These are phyloP conservation scores for Sandelia bainsii DNA, from an alignment of 2,797 vertebrate species.

Conservation along the genomic window DNA sequence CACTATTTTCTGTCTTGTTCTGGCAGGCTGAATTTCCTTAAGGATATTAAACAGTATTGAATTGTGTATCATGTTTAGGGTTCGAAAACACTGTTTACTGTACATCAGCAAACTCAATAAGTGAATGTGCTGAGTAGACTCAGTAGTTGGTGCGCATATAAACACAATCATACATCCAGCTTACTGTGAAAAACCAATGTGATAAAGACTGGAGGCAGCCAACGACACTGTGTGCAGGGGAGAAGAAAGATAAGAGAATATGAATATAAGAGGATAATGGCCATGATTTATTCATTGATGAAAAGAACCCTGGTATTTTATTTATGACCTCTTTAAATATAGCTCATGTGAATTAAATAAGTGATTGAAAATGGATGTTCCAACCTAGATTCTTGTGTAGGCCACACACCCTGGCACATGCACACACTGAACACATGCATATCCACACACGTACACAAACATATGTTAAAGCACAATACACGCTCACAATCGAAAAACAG, in stretches of 20 bases:
- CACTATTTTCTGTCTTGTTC: conserved; percentile 20
- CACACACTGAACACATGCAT: background rate
- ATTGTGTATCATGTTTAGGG: conserved; percentile 23
- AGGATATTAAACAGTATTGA: conserved; percentile 27
- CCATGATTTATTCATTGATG: conserved; percentile 79
- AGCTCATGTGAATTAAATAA: conserved; percentile 76
- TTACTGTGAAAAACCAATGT: conserved; percentile 36
- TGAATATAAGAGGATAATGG: conserved; percentile 62
- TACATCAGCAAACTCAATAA: conserved; percentile 24
- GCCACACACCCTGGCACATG: conserved; percentile 18
- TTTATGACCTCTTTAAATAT: conserved; percentile 82
- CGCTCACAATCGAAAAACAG: background rate
- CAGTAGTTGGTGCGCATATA: conserved; percentile 25
- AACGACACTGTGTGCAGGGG: conserved; percentile 7
- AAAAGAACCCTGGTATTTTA: conserved; percentile 79
- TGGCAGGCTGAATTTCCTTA: conserved; percentile 16
- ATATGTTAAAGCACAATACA: background rate
- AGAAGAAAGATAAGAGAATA: conserved; percentile 42
- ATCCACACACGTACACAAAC: conserved; percentile 20
- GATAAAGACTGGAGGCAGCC: conserved; percentile 36
- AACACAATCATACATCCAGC: conserved; percentile 30
- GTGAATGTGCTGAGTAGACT: conserved; percentile 17
- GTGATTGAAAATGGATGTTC: conserved; percentile 73
- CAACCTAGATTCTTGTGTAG: conserved; percentile 59
- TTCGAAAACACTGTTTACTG: conserved; percentile 15